phyloP scores from a whole-genome alignment of 2,797 vertebrate species.

The Varecia variegata region DNA sequence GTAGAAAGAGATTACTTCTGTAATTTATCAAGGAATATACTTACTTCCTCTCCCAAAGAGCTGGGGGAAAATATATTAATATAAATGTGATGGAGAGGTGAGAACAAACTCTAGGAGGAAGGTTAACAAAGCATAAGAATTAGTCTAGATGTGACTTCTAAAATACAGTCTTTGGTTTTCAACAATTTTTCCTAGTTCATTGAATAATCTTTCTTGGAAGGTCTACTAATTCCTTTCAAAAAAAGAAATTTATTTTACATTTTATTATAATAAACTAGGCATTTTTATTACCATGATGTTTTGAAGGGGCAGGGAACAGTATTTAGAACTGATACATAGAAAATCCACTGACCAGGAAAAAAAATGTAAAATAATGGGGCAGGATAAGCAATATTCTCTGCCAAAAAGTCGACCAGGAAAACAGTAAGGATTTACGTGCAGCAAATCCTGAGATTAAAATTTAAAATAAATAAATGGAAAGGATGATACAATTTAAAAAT shows the following conservation, averaged over 20 bases:
- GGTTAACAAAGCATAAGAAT: conserved; percentile 2
- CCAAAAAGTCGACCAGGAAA: not conserved
- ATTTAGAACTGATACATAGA: not conserved
- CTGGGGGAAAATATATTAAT: not conserved
- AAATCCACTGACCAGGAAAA: not conserved
- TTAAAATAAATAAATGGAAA: not conserved
- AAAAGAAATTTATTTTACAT: not conserved
- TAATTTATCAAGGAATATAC: not conserved
- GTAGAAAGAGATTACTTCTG: not conserved
- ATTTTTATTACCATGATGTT: not conserved
- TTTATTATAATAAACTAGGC: not conserved
- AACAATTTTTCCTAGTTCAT: not conserved
- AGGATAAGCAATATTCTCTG: not conserved
- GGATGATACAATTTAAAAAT: not conserved
- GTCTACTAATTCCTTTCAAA: conserved; percentile 1
- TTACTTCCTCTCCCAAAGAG: not conserved
- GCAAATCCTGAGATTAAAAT: not conserved
- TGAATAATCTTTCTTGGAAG: conserved; percentile 36
- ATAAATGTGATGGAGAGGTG: not conserved
- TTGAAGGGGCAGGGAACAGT: not conserved
- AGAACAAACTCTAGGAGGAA: not conserved
- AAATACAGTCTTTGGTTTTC: not conserved
- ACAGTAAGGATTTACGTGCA: not conserved
- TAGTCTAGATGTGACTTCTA: not conserved
- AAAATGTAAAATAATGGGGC: not conserved